A percentile compares a stretch with the other conserved stretches of the same genome.
Evolutionary conservation across 2,113 vertebrate genomes (phyloP).

Genomic region (Ariopsis seemanni): DNA sequence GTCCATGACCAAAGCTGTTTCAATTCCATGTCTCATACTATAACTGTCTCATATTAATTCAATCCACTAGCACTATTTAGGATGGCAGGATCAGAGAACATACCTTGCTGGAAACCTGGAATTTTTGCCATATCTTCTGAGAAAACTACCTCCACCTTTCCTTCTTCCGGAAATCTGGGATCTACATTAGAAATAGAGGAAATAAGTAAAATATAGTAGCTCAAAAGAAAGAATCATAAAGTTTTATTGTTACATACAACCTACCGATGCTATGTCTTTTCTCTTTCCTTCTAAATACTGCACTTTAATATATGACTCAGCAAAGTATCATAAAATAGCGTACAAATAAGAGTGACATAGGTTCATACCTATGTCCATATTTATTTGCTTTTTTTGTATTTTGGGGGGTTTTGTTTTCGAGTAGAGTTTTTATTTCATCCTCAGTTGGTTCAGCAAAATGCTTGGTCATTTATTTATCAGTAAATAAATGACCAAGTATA

Average conservation of each 20-base stretch:
- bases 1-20: not conserved
- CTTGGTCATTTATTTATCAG: no score
- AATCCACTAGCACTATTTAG: not conserved
- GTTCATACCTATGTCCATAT: no score
- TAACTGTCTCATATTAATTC: no score
- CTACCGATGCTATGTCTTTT: not conserved
- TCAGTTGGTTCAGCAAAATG: no score
- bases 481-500: no score
- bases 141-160: slow-evolving; percentile 86
- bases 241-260: not conserved
- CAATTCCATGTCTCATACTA: not conserved
- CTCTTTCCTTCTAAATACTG: not conserved
- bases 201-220: not conserved
- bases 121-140: slow-evolving; percentile 84
- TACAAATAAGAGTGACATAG: no score
- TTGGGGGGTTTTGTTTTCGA: no score
- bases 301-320: not conserved
- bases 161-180: slow-evolving; percentile 81
- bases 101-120: slow-evolving; percentile 68
- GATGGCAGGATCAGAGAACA: not conserved
- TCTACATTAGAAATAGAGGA: slow-evolving; percentile 71
- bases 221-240: not conserved
- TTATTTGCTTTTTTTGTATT: no score
- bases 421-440: no score
- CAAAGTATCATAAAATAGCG: slow-evolving; percentile 8